Percentiles rank a stretch among this genome's conserved stretches.
These are phyloP conservation scores for Neostethus bicornis DNA, from an alignment of 2,797 vertebrate species.

Conservation along the genomic window DNA sequence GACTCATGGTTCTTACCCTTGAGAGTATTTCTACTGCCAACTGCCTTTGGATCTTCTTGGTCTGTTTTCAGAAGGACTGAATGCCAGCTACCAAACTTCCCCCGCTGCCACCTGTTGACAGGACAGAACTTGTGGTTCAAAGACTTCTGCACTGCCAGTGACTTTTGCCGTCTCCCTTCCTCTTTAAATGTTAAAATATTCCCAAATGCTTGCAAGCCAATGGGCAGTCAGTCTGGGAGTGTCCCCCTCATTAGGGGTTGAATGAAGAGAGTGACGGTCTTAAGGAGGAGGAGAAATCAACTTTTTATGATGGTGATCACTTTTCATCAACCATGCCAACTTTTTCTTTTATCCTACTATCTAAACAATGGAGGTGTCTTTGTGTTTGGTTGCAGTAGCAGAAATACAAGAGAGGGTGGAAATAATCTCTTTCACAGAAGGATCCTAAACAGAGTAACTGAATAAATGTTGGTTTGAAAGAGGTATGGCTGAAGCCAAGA, in stretches of 20 bases:
- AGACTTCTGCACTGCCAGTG: slow-evolving; percentile 42
- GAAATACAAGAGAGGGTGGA: slow-evolving; percentile 19
- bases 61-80: slow-evolving; percentile 41
- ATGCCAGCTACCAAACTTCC: slow-evolving; percentile 36
- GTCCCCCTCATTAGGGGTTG: slow-evolving; percentile 62
- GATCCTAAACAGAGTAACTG: slow-evolving; percentile 30
- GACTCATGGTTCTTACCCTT: slow-evolving; percentile 65
- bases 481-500: slow-evolving; percentile 50
- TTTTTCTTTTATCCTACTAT: slow-evolving; percentile 1
- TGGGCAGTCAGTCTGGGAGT: slow-evolving; percentile 73
- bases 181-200: slow-evolving; percentile 75
- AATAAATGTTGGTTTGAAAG: slow-evolving; percentile 33
- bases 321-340: slow-evolving; percentile 22
- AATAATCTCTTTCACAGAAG: slow-evolving; percentile 59
- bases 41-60: slow-evolving; percentile 31
- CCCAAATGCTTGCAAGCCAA: slow-evolving; percentile 75
- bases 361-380: slow-evolving; percentile 1
- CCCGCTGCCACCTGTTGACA: slow-evolving; percentile 78
- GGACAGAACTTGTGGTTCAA: slow-evolving; percentile 48
- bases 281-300: slow-evolving; percentile 55
- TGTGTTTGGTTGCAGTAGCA: slow-evolving; percentile 31
- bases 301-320: slow-evolving; percentile 38
- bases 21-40: slow-evolving; percentile 39
- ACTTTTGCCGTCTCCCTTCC: slow-evolving; percentile 52
- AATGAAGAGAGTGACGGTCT: slow-evolving; percentile 45